These are phyloP conservation scores for Oophaga pumilio DNA, from an alignment of 2,113 vertebrate species.

Conservation along the genomic window DNA sequence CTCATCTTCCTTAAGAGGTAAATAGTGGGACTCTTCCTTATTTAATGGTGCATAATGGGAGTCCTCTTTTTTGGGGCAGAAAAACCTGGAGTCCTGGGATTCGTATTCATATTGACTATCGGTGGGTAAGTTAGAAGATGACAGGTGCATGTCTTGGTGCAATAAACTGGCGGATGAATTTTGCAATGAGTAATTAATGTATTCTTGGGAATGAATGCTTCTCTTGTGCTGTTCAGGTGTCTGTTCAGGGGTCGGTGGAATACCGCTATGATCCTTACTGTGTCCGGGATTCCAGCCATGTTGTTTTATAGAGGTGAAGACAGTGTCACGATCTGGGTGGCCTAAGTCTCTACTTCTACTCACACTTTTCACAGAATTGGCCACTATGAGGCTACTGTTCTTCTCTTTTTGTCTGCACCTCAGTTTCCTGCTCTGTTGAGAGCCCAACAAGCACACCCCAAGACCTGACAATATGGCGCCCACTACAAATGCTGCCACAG, in stretches of 20 bases:
- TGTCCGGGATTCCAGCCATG: slow-evolving; percentile 87
- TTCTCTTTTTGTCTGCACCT: slow-evolving; percentile 86
- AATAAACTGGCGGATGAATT: slow-evolving; percentile 77
- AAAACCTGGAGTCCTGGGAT: not conserved
- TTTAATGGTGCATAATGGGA: slow-evolving; percentile 67
- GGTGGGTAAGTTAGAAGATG: not conserved
- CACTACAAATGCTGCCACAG: slow-evolving; percentile 90
- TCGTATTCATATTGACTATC: slow-evolving; percentile 8
- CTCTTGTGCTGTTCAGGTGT: slow-evolving; percentile 93
- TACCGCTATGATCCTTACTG: slow-evolving; percentile 78
- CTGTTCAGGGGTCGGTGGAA: slow-evolving; percentile 93
- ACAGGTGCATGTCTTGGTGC: slow-evolving; percentile 64
- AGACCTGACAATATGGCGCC: slow-evolving; percentile 91
- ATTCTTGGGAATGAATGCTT: slow-evolving; percentile 63
- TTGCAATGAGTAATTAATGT: slow-evolving; percentile 65
- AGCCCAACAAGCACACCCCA: slow-evolving; percentile 93
- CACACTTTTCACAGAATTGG: slow-evolving; percentile 89
- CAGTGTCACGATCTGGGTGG: slow-evolving; percentile 69
- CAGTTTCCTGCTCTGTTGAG: slow-evolving; percentile 85
- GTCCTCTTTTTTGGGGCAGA: slow-evolving; percentile 62
- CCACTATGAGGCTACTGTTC: slow-evolving; percentile 84
- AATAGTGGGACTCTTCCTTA: slow-evolving; percentile 60
- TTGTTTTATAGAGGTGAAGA: slow-evolving; percentile 79
- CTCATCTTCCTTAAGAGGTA: slow-evolving; percentile 63
- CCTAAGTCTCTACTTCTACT: slow-evolving; percentile 73